These are phyloP conservation scores for Drosophila melanosoma DNA, from an alignment of 2,888 invertebrate genomes.

Conservation along the genomic window DNA sequence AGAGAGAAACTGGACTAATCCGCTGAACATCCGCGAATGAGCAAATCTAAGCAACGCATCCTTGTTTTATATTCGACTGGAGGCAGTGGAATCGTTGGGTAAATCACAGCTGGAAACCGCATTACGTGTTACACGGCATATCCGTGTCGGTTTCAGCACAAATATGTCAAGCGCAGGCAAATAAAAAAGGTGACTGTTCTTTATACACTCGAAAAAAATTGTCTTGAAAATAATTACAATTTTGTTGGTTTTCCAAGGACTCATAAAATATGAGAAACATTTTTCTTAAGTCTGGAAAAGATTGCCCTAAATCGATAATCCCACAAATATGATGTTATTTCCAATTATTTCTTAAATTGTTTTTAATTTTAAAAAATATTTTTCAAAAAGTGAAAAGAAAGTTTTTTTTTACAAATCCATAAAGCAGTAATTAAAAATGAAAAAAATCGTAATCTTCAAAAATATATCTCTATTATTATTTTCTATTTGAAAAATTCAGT, in stretches of 20 bases:
- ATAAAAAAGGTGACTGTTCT: slow-evolving; percentile 46
- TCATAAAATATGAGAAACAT: background rate
- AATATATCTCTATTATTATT: background rate
- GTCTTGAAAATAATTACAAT: background rate
- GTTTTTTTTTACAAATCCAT: too few species aligned
- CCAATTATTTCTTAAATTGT: background rate
- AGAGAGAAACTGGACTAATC: slow-evolving; percentile 20
- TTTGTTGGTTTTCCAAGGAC: background rate
- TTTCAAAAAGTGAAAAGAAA: background rate
- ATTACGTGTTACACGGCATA: slow-evolving; percentile 41
- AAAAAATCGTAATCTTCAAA: background rate
- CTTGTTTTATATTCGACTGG: slow-evolving; percentile 64
- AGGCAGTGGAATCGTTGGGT: slow-evolving; percentile 41
- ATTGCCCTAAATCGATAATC: background rate
- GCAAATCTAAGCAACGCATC: slow-evolving; percentile 11
- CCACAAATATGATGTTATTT: background rate
- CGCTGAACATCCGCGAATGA: slow-evolving; percentile 50
- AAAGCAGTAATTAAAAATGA: too few species aligned
- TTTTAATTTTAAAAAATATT: background rate
- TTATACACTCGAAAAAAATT: background rate
- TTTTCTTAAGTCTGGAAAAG: background rate
- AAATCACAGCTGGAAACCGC: slow-evolving; percentile 68
- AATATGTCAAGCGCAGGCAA: slow-evolving; percentile 79
- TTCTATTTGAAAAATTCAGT: background rate
- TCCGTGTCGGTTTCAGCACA: slow-evolving; percentile 71